phyloP scores from a whole-genome alignment of 2,888 invertebrate genomes.

The Dolichopus griseipennis region DNA sequence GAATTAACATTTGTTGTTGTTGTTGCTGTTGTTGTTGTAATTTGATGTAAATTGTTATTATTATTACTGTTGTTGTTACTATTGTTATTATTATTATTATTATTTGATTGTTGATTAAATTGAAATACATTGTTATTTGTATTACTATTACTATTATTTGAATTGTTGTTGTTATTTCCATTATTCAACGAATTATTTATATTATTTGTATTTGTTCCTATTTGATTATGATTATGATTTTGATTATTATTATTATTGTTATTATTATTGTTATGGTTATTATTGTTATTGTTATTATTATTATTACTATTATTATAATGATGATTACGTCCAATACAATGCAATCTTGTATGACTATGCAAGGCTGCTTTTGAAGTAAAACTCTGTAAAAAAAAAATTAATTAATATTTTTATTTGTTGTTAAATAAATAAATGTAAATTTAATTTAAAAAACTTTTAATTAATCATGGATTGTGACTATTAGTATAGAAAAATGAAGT shows the following conservation, averaged over 20 bases:
- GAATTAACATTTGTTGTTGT: conserved; percentile 20
- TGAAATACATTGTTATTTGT: neutral
- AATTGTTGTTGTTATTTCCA: conserved; percentile 21
- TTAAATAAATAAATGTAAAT: conserved; percentile 23
- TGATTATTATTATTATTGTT: conserved; percentile 18
- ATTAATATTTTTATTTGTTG: conserved; percentile 11
- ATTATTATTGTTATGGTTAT: conserved; percentile 27
- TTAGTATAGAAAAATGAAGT: too few relatives aligned
- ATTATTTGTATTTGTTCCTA: conserved; percentile 17
- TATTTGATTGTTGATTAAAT: conserved; percentile 19
- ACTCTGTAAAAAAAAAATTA: conserved; percentile 44
- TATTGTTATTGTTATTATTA: conserved; percentile 20
- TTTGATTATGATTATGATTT: conserved; percentile 14
- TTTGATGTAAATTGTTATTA: conserved; percentile 24
- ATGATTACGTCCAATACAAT: conserved; percentile 45
- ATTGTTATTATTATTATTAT: conserved; percentile 29
- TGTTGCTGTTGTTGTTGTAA: conserved; percentile 20
- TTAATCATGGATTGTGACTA: neutral
- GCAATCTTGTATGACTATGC: conserved; percentile 58
- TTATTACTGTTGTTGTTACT: conserved; percentile 40
- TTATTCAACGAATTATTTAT: conserved; percentile 18
- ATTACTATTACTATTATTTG: neutral
- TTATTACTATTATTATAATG: conserved; percentile 16
- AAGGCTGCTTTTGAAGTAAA: conserved; percentile 61
- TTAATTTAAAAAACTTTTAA: conserved; percentile 5